phyloP scores from a whole-genome alignment of 53 echinoderm and acorn worm genomes.

The Luidia sarsii region DNA sequence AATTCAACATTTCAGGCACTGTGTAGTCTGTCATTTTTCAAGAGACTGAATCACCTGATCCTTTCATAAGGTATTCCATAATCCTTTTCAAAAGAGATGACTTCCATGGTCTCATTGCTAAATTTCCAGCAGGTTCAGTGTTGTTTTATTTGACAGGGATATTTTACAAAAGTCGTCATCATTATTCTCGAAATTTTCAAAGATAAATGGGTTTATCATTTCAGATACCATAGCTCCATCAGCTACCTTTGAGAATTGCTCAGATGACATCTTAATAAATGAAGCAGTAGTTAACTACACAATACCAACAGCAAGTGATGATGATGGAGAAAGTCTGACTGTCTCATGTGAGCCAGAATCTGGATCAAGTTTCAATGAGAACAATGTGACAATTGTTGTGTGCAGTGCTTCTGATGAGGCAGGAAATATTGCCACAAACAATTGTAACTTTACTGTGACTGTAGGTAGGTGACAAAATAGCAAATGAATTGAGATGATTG shows the following conservation, averaged over 20 bases:
- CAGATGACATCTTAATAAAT: neutral
- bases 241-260: neutral
- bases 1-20: too few species aligned
- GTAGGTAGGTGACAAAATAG: constrained; percentile 23
- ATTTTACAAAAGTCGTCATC: too few species aligned
- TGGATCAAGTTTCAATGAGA: neutral
- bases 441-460: constrained; percentile 10
- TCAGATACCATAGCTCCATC: constrained; percentile 11
- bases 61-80: too few species aligned
- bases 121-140: too few species aligned
- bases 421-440: constrained; percentile 2
- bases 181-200: neutral
- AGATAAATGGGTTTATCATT: neutral
- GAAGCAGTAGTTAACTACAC: neutral
- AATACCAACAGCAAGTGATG: neutral
- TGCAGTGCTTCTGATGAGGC: constrained; percentile 10
- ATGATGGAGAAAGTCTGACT: neutral
- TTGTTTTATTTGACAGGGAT: too few species aligned
- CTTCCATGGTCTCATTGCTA: too few species aligned
- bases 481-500: too few species aligned
- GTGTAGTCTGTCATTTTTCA: too few species aligned
- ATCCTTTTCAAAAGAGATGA: too few species aligned
- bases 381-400: neutral
- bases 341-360: constrained; percentile 29
- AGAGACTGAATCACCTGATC: too few species aligned